Evolutionary conservation across 1,140 invertebrate genomes (phyloP).

Genomic region (Zaprionus camerounensis): DNA sequence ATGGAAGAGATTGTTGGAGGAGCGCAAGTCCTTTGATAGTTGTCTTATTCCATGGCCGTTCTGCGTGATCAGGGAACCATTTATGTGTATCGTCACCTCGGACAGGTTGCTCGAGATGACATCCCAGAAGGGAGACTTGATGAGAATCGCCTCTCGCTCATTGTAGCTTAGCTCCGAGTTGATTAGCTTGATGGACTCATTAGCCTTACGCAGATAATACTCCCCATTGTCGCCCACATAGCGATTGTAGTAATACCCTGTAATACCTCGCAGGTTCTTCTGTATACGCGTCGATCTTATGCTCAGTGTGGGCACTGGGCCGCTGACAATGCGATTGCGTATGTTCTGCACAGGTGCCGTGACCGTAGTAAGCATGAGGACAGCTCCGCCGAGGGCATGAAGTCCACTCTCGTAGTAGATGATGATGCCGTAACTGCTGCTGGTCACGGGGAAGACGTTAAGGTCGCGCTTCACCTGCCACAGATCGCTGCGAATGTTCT

Average conservation of each 20-base stretch:
- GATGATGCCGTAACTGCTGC: constrained; percentile 92
- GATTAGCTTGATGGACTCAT: constrained; percentile 93
- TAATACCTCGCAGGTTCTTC: constrained; percentile 92
- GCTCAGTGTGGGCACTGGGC: constrained; percentile 90
- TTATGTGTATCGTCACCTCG: constrained; percentile 93
- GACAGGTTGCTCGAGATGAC: constrained; percentile 92
- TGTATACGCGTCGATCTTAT: constrained; percentile 90
- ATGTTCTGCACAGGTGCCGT: constrained; percentile 89
- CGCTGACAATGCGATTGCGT: constrained; percentile 89
- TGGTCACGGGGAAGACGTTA: constrained; percentile 93
- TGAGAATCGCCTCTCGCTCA: constrained; percentile 90
- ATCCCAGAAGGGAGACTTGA: constrained; percentile 94
- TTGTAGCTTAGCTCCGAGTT: constrained; percentile 93
- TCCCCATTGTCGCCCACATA: constrained; percentile 93
- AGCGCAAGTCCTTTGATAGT: constrained; percentile 94
- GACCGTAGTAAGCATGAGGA: constrained; percentile 92
- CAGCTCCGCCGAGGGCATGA: constrained; percentile 91
- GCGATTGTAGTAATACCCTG: constrained; percentile 95
- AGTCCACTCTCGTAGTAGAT: constrained; percentile 92
- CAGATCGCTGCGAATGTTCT: constrained; percentile 86
- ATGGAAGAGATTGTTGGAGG: constrained; percentile 97
- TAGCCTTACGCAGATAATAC: constrained; percentile 93
- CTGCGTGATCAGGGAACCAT: constrained; percentile 92
- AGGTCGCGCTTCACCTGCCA: constrained; percentile 93
- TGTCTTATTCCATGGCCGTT: constrained; percentile 94